phyloP scores from a whole-genome alignment of 2,797 vertebrate genomes.

The Masticophis lateralis region DNA sequence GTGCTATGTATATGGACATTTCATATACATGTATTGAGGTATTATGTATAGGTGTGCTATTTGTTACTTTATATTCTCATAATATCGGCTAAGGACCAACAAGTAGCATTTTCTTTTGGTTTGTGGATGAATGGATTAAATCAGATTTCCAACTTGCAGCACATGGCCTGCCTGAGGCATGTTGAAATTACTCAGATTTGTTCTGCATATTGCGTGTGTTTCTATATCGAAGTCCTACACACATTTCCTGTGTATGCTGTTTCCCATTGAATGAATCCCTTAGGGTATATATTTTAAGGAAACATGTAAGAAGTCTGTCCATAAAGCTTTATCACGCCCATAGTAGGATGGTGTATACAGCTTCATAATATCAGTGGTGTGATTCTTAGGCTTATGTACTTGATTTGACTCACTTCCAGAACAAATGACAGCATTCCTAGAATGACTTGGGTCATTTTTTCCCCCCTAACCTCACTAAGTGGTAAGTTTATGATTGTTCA shows the following conservation, averaged over 20 bases:
- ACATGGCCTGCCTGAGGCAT: constrained; percentile 54
- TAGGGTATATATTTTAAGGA: constrained; percentile 30
- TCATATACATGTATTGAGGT: constrained; percentile 34
- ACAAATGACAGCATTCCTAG: constrained; percentile 23
- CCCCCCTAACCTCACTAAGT: constrained; percentile 50
- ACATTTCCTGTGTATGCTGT: constrained; percentile 37
- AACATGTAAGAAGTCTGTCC: background rate
- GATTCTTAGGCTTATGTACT: constrained; percentile 41
- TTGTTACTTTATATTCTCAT: constrained; percentile 52
- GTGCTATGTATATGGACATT: background rate
- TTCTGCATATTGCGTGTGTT: constrained; percentile 41
- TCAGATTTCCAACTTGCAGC: constrained; percentile 42
- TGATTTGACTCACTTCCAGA: constrained; percentile 13
- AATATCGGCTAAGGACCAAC: constrained; percentile 46
- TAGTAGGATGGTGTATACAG: constrained; percentile 38
- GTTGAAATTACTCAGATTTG: constrained; percentile 53
- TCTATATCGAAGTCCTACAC: constrained; percentile 43
- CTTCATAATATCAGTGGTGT: constrained; percentile 18
- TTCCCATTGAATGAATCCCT: constrained; percentile 59
- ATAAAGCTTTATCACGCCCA: constrained; percentile 20
- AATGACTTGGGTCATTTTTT: constrained; percentile 36
- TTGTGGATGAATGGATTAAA: constrained; percentile 48
- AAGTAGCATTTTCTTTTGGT: constrained; percentile 51
- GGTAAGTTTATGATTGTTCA: constrained; percentile 37
- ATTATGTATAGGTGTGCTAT: background rate